Base-by-base conservation (phyloP, 2,888 invertebrate genomes). In the Crematogaster levior region DNA sequence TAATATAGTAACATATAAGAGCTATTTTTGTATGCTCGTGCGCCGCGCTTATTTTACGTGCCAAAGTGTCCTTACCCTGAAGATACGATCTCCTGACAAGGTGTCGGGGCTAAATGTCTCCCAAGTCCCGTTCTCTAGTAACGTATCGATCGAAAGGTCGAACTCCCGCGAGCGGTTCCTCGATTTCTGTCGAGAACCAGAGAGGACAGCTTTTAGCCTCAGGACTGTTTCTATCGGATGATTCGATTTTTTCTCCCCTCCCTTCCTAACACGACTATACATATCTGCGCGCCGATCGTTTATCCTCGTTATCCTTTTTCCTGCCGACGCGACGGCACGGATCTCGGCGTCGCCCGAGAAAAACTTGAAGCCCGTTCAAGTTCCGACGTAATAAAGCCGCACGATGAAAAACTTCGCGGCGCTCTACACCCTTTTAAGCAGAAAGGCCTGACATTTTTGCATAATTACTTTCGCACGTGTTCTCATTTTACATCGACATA, bases 91-190 rank as follows among this genome's bases (percentile, higher is more conserved):
- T 92, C 95, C 96, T 91, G 95, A 94, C 91, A 95, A 94, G 93
- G 95, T 95, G 92, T 95, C 95, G 91, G 95, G 95, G 92, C 95
- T 95, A 94, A 95, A 96, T 92, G 95, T 95, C 94, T 96, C 96
- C 96, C 96, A 96, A 92, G 95, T 95, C 92, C 95, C 96, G 93
- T 96, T 96, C 92, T 96, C 96, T 92, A 95, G 94, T 91, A 96
- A 95, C 90, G 95, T 95, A 94, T 96, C 96, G 92, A 94, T 93
- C 90, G 95, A 95, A 90, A 95, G 95, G 92, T 96, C 96, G 94
- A 95, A 95, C 94, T 96, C 96, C 91, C 94, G 94, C 90, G 95
- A 95, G 90, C 93, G 94, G 92, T 95, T 95, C 95, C 91, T 94
- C 93, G 93, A 93, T 94, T 94, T 94, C 94, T 94, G 94, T 91